phyloP scores from a whole-genome alignment of 2,113 vertebrate species.

The Upupa epops region DNA sequence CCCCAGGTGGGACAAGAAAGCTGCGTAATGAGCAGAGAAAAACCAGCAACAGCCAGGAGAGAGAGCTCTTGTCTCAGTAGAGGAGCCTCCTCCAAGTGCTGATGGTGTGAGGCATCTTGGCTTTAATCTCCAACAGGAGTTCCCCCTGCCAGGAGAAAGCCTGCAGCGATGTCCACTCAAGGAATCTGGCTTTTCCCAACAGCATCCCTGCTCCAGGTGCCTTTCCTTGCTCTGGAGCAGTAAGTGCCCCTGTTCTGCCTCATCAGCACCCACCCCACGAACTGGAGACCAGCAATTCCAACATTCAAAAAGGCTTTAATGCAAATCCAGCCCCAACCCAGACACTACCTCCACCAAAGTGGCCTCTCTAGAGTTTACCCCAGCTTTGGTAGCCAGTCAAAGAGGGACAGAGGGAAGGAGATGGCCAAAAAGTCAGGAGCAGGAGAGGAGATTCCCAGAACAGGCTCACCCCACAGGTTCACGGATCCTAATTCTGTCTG shows the following conservation, averaged over 20 bases:
- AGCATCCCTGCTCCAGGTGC: background rate
- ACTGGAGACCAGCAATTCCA: background rate
- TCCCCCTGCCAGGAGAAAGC: background rate
- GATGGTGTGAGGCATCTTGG: background rate
- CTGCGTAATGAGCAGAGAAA: background rate
- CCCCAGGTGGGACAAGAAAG: background rate
- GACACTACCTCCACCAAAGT: background rate
- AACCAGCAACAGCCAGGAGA: conserved; percentile 43
- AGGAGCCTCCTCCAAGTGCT: background rate
- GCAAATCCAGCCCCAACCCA: background rate
- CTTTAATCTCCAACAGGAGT: background rate
- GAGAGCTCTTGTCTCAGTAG: conserved; percentile 59
- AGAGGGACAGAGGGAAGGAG: background rate
- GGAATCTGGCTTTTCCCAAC: background rate
- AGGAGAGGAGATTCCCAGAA: background rate
- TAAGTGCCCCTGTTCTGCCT: background rate
- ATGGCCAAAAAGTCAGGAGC: background rate
- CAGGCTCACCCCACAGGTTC: background rate
- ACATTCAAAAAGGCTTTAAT: background rate
- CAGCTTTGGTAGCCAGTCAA: background rate
- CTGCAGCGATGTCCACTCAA: background rate
- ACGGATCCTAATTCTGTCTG: background rate
- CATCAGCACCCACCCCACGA: accelerated
- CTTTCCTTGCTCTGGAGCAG: background rate
- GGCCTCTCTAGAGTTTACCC: background rate